Conservation (phyloP, 92 coral and sea anemone species). For the Zoanthus solanderi region DNA sequence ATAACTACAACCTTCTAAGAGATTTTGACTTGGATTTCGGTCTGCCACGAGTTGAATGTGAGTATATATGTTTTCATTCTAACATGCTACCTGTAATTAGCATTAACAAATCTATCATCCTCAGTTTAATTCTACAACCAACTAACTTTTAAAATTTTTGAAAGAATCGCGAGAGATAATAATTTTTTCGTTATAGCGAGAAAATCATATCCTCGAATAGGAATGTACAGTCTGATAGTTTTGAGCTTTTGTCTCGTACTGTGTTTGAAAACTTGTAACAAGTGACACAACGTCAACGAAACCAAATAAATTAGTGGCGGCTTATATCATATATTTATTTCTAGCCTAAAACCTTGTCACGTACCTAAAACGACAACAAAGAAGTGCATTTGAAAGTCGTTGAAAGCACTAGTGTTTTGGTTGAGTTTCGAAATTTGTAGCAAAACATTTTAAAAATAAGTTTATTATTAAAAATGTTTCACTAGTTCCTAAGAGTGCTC, state of each 20-base stretch:
- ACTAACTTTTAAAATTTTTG: not conserved
- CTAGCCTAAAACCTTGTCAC: not conserved
- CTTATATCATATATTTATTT: not conserved
- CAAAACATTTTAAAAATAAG: no score
- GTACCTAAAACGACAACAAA: not conserved
- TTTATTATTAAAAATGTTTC: no score
- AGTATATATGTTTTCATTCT: not conserved
- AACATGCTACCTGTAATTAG: not conserved
- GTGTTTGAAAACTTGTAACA: not conserved
- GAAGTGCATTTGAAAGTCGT: not conserved
- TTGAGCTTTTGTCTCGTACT: not conserved
- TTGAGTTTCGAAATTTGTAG: no score
- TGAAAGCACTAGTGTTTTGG: not conserved
- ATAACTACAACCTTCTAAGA: not conserved
- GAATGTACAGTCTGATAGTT: not conserved
- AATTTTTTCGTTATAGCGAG: not conserved
- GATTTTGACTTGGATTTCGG: conserved; percentile 12
- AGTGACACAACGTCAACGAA: not conserved
- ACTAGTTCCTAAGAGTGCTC: no score
- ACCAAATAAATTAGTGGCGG: not conserved
- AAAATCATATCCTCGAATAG: no score
- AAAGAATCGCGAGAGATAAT: not conserved
- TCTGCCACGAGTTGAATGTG: not conserved
- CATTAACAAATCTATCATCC: not conserved
- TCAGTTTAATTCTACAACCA: not conserved